Evolutionary conservation across 1,140 invertebrate species (phyloP).

Genomic region (Drosophila nannoptera): DNA sequence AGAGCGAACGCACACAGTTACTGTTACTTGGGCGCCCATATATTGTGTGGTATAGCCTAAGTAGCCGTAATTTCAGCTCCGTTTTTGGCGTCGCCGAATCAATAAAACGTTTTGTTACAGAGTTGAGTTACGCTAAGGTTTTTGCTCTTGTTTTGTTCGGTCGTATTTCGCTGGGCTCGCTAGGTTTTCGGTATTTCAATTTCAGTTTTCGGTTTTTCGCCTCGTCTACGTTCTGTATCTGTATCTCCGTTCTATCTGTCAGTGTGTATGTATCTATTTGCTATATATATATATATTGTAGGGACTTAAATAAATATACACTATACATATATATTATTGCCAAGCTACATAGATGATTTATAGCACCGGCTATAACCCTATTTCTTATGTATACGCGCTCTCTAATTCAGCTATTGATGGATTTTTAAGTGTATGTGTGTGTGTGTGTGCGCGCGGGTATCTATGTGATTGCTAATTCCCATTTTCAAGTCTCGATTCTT

Average conservation of each 20-base stretch:
- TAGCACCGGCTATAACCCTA: constrained; percentile 55
- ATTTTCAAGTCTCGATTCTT: constrained; percentile 36
- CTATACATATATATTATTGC: constrained; percentile 52
- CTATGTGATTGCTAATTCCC: constrained; percentile 15
- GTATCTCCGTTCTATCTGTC: constrained; percentile 50
- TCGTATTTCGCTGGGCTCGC: constrained; percentile 41
- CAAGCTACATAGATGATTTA: constrained; percentile 57
- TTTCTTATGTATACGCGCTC: background rate
- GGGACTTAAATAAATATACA: constrained; percentile 45
- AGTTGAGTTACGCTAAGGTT: constrained; percentile 67
- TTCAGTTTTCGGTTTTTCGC: constrained; percentile 37
- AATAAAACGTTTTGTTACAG: constrained; percentile 65
- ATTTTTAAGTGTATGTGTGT: constrained; percentile 21
- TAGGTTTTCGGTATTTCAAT: constrained; percentile 44
- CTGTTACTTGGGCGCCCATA: constrained; percentile 33
- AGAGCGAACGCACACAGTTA: constrained; percentile 19
- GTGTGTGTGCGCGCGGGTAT: background rate
- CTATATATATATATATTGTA: constrained; percentile 21
- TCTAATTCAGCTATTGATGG: constrained; percentile 7
- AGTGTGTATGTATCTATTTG: constrained; percentile 46
- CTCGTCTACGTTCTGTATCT: constrained; percentile 54
- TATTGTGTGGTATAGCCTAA: constrained; percentile 45
- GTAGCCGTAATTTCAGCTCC: constrained; percentile 61
- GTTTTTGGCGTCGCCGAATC: constrained; percentile 63
- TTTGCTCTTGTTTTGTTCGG: constrained; percentile 61